A percentile compares a stretch with the other conserved stretches of the same genome.
These are phyloP conservation scores for Trichechus manatus DNA, from an alignment of 2,113 vertebrate genomes.

Conservation along the genomic window DNA sequence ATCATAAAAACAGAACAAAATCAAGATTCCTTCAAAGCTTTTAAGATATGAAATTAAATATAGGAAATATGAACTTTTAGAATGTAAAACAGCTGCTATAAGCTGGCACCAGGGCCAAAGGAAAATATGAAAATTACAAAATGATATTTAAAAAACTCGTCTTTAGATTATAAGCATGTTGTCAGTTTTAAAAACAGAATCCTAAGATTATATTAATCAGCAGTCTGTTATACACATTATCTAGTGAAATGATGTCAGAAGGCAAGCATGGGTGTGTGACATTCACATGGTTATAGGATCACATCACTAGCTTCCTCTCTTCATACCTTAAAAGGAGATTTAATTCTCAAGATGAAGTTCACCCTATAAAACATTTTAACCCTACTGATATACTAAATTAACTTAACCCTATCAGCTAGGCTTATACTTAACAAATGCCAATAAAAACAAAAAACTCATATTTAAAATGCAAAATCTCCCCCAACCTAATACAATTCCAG, in stretches of 20 bases:
- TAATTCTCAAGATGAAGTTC: constrained; percentile 63
- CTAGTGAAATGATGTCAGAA: constrained; percentile 87
- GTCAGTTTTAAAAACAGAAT: constrained; percentile 76
- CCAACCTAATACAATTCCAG: not conserved
- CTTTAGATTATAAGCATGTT: constrained; percentile 61
- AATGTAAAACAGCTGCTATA: not conserved
- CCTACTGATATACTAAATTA: constrained; percentile 24
- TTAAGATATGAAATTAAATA: constrained; percentile 54
- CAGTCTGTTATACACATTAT: constrained; percentile 77
- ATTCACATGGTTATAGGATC: constrained; percentile 85
- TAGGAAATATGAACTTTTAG: constrained; percentile 42
- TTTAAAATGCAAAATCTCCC: constrained; percentile 53
- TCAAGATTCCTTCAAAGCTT: constrained; percentile 35
- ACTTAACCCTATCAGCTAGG: constrained; percentile 22
- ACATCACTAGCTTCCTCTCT: constrained; percentile 83
- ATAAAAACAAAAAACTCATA: not conserved
- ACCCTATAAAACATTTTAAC: constrained; percentile 66
- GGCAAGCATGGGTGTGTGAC: constrained; percentile 86
- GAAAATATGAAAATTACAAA: not conserved
- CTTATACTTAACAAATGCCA: constrained; percentile 30
- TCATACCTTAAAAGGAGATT: constrained; percentile 88
- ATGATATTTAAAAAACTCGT: not conserved
- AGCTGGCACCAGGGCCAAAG: not conserved
- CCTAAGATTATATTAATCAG: constrained; percentile 62
- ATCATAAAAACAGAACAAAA: constrained; percentile 40